Evolutionary conservation across 2,797 vertebrate genomes (phyloP), one percentile per base, ranked within the genome.

Genomic region (Florisuga fusca): DNA sequence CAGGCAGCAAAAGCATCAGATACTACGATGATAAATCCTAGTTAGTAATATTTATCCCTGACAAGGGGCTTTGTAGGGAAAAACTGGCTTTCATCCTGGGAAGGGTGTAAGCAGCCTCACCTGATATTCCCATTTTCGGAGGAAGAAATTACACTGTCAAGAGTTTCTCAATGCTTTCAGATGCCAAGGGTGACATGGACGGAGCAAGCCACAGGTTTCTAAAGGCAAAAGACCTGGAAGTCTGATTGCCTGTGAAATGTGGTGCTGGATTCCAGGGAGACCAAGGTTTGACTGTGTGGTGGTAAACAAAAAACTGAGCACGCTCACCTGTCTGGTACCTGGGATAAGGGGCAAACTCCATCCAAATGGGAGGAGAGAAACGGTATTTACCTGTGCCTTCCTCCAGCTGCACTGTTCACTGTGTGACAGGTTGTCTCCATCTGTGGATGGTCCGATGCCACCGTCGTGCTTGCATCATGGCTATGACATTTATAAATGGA

Each of bases 1-100:
- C 68, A 85, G 94, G 86, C 93, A 96, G 77, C 55, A 84, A 88
- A 89, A 50, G 59, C 90, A 95, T 87, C 78, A 74, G 71, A 87
- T 93, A 83, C 72, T 77, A 81, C 6, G 46, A 64, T 43, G 68
- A 38, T 93, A 92, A 93, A 95, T 81, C 78, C 46, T 83, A 23
- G 11, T 89, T 89, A 74, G 69, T 92, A 84, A 88, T 50, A 59
- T 58, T 92, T 81, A 86, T 76, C 51, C 66, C 31, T 1, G 17
- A 63, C 63, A 93, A 91, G 91, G 21, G 51, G 80, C 48, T 95
- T 95, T 92, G 82, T 87, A 87, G 76, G 66, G 74, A 89, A 85
- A 69, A 58, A 34, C 2, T 29, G 51, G 15, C 51, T 95, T 86
- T 46, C 26, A 34, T 43, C 29, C 69, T 23, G 55, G 25, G 74